phyloP scores from a whole-genome alignment of 2,113 vertebrate species.

The Crotalus helleri region DNA sequence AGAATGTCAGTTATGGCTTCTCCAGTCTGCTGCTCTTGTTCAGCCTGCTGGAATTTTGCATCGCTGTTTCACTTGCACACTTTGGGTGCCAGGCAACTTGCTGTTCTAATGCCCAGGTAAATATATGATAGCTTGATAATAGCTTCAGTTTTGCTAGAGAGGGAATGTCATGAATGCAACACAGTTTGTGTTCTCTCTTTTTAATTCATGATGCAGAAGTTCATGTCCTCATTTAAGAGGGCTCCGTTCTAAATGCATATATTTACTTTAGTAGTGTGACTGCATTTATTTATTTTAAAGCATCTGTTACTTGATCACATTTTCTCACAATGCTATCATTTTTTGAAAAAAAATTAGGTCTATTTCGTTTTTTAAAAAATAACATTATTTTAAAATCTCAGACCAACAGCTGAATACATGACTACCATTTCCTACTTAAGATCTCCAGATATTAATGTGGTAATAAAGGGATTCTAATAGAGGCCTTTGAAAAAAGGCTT shows the following conservation, averaged over 20 bases:
- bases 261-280: not conserved
- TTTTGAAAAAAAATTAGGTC: not conserved
- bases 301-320: not conserved
- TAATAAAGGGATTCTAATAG: not conserved
- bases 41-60: not conserved
- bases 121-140: not conserved
- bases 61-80: not conserved
- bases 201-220: not conserved
- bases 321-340: not conserved
- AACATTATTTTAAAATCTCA: not conserved
- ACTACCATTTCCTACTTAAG: not conserved
- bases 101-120: not conserved
- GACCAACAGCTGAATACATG: not conserved
- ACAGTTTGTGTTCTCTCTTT: not conserved
- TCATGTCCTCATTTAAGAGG: not conserved
- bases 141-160: not conserved
- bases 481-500: not conserved
- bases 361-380: not conserved
- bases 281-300: not conserved
- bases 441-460: not conserved
- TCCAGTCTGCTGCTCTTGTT: not conserved
- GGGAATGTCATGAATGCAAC: not conserved
- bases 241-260: not conserved
- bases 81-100: not conserved
- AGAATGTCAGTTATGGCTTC: not conserved